Conservation (phyloP, 2,113 vertebrate species). For the Chloropsis hardwickii region DNA sequence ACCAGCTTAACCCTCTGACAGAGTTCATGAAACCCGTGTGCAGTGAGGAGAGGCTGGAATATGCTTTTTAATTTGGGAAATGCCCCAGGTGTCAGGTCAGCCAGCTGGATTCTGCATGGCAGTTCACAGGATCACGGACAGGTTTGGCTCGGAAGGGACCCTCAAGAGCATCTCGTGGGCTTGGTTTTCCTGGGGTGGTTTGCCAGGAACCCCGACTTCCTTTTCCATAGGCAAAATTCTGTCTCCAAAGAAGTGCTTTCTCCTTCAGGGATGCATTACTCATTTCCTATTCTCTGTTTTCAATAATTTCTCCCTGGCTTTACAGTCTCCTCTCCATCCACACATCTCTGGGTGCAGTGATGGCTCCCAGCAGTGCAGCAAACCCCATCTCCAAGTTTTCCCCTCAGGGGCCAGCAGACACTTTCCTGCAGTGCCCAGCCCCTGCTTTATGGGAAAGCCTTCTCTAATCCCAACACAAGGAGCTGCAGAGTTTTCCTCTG, state of each 20-base stretch:
- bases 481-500: neutral
- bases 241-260: neutral
- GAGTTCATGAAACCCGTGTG: neutral
- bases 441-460: neutral
- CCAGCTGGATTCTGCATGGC: neutral
- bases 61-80: neutral
- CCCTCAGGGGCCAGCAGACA: neutral
- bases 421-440: neutral
- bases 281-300: neutral
- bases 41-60: neutral
- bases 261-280: neutral
- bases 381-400: neutral
- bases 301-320: neutral
- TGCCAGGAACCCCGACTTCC: neutral
- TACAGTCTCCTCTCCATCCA: rapidly evolving
- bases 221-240: neutral
- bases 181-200: neutral
- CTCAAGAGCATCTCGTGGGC: neutral
- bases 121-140: rapidly evolving
- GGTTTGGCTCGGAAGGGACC: neutral
- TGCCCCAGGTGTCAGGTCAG: rapidly evolving
- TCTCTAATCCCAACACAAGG: rapidly evolving
- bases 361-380: neutral
- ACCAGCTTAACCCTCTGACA: neutral
- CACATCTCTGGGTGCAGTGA: neutral